Percentiles rank a stretch among this genome's conserved stretches.
Evolutionary conservation across 2,888 invertebrate species (phyloP).

Genomic region (Hirudinaria manillensis): DNA sequence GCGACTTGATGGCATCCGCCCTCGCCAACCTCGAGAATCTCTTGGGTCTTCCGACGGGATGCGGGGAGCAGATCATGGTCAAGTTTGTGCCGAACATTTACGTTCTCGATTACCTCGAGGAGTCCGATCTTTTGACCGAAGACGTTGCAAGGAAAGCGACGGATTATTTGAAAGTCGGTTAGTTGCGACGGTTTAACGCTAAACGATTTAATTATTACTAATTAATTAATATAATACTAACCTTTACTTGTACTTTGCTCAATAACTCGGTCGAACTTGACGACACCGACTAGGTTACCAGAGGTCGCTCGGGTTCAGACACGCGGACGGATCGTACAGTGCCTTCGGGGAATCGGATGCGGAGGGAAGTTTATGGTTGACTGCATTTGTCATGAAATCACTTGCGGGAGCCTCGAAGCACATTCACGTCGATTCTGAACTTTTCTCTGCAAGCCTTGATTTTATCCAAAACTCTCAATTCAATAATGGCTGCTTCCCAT

Average conservation of each 20-base stretch:
- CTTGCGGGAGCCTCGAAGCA: slow-evolving; percentile 60
- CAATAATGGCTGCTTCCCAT: slow-evolving; percentile 71
- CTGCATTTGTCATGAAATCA: slow-evolving; percentile 71
- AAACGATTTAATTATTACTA: background rate
- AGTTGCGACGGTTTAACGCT: background rate
- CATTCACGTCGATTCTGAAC: slow-evolving; percentile 61
- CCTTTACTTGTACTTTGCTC: no score
- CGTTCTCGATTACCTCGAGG: slow-evolving; percentile 63
- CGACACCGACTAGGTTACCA: slow-evolving; percentile 71
- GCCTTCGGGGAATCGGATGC: slow-evolving; percentile 47
- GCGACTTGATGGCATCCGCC: slow-evolving; percentile 54
- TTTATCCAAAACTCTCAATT: slow-evolving; percentile 59
- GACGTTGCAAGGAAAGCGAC: slow-evolving; percentile 59
- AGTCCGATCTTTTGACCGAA: slow-evolving; percentile 58
- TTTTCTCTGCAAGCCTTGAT: slow-evolving; percentile 42
- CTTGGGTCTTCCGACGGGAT: slow-evolving; percentile 67
- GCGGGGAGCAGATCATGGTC: slow-evolving; percentile 77
- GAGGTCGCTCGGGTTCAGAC: slow-evolving; percentile 77
- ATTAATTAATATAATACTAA: no score
- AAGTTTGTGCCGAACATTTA: slow-evolving; percentile 69
- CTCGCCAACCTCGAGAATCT: slow-evolving; percentile 61
- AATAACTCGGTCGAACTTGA: no score
- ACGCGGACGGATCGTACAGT: slow-evolving; percentile 50
- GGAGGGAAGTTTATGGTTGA: slow-evolving; percentile 58
- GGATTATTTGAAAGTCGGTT: slow-evolving; percentile 60